Evolutionary conservation across 2,113 vertebrate genomes (phyloP).

Genomic region (Struthidea cinerea): DNA sequence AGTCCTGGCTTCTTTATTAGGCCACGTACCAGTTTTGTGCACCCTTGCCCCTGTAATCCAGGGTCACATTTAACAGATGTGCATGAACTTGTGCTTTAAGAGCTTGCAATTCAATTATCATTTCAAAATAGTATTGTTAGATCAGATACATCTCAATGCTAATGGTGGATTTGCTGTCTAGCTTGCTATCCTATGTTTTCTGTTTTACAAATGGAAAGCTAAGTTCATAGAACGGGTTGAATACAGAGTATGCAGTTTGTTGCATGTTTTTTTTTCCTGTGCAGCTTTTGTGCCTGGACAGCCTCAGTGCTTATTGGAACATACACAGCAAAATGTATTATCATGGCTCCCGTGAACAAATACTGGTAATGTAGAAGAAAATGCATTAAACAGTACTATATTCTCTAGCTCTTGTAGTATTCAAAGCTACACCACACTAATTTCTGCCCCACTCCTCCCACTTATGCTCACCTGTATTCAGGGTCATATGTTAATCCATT

Average conservation of each 20-base stretch:
- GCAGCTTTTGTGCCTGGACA: conserved; percentile 87
- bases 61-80: background rate
- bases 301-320: conserved; percentile 93
- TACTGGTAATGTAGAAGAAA: conserved; percentile 79
- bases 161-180: background rate
- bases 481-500: background rate
- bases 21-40: background rate
- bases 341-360: conserved; percentile 76
- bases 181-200: background rate
- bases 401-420: background rate
- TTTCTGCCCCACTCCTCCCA: background rate
- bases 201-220: background rate
- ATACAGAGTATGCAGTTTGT: background rate
- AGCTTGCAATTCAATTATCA: background rate
- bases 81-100: background rate
- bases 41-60: background rate
- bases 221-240: background rate
- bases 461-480: background rate
- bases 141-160: background rate
- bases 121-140: background rate
- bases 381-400: background rate
- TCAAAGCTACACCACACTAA: background rate
- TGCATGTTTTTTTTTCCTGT: background rate
- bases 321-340: conserved; percentile 83
- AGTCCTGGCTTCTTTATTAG: background rate